Evolutionary conservation across 2,113 vertebrate genomes (phyloP).

Genomic region (Anser brachyrhynchus): DNA sequence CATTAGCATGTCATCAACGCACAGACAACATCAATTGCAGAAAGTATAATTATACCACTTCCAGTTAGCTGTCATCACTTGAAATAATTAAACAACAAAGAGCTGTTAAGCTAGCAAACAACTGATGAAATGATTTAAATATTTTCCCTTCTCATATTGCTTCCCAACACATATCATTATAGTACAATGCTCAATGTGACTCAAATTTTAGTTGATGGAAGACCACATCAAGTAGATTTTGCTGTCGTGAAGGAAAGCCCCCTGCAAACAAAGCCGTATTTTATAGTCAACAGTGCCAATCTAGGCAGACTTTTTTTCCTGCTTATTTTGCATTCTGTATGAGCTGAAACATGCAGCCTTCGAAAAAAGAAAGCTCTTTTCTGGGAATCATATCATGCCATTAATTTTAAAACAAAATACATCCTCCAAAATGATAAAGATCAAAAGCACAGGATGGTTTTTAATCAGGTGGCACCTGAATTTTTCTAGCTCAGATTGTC

Average conservation of each 20-base stretch:
- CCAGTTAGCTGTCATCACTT: slow-evolving; percentile 1
- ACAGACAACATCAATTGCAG: background rate
- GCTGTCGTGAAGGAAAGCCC: background rate
- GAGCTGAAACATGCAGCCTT: background rate
- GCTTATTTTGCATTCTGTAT: background rate
- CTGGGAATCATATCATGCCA: background rate
- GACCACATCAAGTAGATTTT: background rate
- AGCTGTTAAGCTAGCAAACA: background rate
- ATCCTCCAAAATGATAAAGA: background rate
- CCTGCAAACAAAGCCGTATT: background rate
- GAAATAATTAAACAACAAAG: background rate
- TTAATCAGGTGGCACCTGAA: background rate
- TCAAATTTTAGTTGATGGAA: background rate
- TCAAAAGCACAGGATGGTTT: background rate
- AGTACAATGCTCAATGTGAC: background rate
- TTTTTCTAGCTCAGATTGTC: background rate
- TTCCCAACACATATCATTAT: background rate
- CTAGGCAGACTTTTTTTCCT: background rate
- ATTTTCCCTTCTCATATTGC: background rate
- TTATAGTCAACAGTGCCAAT: background rate
- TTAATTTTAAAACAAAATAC: background rate
- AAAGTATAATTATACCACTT: background rate
- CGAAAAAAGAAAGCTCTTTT: background rate
- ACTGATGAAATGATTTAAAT: background rate
- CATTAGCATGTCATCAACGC: background rate